Conservation (phyloP, 2,113 vertebrate species). For the Plecturocebus donacophilus region DNA sequence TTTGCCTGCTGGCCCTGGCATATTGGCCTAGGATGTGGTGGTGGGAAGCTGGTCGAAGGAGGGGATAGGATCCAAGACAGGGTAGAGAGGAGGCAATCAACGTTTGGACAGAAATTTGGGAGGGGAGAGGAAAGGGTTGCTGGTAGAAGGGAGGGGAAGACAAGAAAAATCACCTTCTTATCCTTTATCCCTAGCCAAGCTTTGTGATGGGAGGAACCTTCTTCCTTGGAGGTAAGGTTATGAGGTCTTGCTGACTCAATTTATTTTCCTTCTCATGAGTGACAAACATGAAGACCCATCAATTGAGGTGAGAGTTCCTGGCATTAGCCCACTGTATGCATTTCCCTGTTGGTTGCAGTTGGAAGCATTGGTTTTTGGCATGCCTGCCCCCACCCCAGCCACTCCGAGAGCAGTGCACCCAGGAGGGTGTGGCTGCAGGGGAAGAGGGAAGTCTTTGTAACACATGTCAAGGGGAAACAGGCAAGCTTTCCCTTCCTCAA, state of each 20-base stretch:
- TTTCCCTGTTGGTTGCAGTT: background rate
- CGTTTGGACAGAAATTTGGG: background rate
- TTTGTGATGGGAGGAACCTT: background rate
- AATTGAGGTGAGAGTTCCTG: background rate
- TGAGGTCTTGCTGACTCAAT: background rate
- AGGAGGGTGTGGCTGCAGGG: fast-evolving
- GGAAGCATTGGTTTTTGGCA: background rate
- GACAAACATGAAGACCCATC: background rate
- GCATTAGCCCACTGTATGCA: background rate
- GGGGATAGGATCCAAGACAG: background rate
- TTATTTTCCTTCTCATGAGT: background rate
- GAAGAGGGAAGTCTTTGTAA: background rate
- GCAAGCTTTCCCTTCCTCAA: background rate
- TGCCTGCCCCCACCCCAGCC: background rate
- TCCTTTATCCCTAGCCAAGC: background rate
- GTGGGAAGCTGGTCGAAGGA: background rate
- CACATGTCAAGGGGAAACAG: background rate
- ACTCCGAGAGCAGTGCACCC: background rate
- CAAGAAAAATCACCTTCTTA: background rate
- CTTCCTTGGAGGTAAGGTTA: background rate
- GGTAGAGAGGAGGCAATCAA: background rate
- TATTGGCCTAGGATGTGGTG: background rate
- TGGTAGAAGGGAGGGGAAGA: background rate
- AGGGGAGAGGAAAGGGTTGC: background rate
- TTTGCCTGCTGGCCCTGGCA: background rate